Conservation (phyloP, 2,113 vertebrate species). For the Neotragus pygmaeus region DNA sequence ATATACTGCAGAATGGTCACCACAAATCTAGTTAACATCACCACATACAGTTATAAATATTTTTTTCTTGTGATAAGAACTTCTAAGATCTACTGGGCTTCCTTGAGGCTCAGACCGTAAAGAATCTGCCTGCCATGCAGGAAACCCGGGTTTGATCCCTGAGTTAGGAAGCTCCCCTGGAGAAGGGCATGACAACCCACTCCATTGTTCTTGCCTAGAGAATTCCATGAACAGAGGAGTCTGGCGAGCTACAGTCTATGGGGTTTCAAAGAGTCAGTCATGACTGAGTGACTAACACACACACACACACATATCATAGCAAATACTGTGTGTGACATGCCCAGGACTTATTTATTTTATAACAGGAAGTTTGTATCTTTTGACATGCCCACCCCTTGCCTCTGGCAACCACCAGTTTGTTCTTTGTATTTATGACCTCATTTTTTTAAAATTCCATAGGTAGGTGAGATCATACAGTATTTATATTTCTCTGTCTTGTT, state of each 20-base stretch:
- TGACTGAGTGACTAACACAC: neutral
- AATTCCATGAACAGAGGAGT: neutral
- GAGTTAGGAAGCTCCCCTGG: neutral
- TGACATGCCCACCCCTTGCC: neutral
- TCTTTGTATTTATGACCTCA: neutral
- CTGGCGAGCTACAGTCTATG: neutral
- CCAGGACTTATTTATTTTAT: neutral
- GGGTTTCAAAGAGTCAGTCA: neutral
- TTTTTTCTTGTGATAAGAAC: neutral
- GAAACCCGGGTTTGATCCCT: neutral
- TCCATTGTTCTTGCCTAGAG: neutral
- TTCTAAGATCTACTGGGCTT: neutral
- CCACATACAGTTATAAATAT: neutral
- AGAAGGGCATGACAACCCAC: neutral
- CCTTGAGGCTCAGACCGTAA: neutral
- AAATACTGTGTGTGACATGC: neutral
- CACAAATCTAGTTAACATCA: neutral
- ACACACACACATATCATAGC: neutral
- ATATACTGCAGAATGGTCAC: neutral
- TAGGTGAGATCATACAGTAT: neutral
- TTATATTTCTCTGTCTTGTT: neutral
- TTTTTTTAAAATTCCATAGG: rapidly evolving
- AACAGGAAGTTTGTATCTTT: neutral
- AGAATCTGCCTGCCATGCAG: neutral
- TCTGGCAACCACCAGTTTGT: neutral